Conservation (phyloP, 2,797 vertebrate species). For the Sebastes ruberrimus region DNA sequence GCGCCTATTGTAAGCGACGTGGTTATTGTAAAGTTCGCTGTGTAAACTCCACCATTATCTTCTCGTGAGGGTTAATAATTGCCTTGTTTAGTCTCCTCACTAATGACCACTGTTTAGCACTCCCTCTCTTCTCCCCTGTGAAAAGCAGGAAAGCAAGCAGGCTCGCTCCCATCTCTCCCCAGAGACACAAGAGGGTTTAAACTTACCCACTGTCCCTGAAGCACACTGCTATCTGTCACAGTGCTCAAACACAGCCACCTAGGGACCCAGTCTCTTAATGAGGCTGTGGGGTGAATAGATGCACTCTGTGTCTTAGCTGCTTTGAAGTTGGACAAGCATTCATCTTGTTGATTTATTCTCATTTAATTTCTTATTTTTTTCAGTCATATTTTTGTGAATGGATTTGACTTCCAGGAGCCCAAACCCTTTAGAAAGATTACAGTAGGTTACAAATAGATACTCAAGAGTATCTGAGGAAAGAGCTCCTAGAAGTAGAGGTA, state of each 20-base stretch:
- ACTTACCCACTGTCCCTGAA: slow-evolving; percentile 67
- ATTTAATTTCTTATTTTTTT: not conserved
- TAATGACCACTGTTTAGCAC: slow-evolving; percentile 76
- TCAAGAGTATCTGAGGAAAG: not conserved
- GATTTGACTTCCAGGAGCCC: not conserved
- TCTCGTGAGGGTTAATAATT: slow-evolving; percentile 40
- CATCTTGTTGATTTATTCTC: not conserved
- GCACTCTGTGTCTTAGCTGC: not conserved
- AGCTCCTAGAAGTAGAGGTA: not conserved
- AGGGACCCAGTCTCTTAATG: slow-evolving; percentile 62
- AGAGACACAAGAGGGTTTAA: slow-evolving; percentile 58
- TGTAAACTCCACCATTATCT: not conserved
- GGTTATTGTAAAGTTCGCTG: not conserved
- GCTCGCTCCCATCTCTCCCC: slow-evolving; percentile 6
- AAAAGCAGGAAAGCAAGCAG: slow-evolving; percentile 13
- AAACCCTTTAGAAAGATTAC: not conserved
- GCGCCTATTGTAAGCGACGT: not conserved
- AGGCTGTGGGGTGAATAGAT: slow-evolving; percentile 59
- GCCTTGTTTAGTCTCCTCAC: slow-evolving; percentile 59
- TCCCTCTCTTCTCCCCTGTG: slow-evolving; percentile 34
- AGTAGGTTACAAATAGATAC: not conserved
- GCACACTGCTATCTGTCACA: slow-evolving; percentile 55
- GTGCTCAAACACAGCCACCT: slow-evolving; percentile 35
- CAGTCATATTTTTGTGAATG: not conserved
- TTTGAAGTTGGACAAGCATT: not conserved